Evolutionary conservation across 2,797 vertebrate genomes (phyloP).

Genomic region (Gobio occitaniae): DNA sequence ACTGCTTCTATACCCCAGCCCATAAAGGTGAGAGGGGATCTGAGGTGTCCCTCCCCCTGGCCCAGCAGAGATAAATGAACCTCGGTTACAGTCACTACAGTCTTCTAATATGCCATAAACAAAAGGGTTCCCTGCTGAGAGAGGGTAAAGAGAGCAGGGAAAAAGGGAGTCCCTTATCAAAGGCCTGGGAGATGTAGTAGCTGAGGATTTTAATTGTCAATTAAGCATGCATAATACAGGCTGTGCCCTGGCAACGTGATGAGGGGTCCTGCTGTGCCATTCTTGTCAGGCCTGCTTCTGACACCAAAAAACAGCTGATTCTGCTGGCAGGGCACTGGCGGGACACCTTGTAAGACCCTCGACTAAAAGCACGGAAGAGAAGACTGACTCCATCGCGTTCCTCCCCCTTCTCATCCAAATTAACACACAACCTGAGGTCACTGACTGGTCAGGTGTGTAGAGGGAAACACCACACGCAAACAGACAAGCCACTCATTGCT

Average conservation of each 20-base stretch:
- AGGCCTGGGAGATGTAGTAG: slow-evolving; percentile 85
- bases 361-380: slow-evolving; percentile 70
- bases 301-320: slow-evolving; percentile 98
- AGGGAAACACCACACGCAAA: slow-evolving; percentile 70
- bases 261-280: slow-evolving; percentile 85
- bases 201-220: slow-evolving; percentile 95
- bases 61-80: slow-evolving; percentile 90
- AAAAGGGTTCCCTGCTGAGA: slow-evolving; percentile 86
- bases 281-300: slow-evolving; percentile 85
- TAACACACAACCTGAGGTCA: slow-evolving; percentile 84
- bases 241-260: slow-evolving; percentile 91
- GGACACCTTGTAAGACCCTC: slow-evolving; percentile 92
- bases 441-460: slow-evolving; percentile 85
- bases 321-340: slow-evolving; percentile 88
- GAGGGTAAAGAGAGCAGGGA: slow-evolving; percentile 82
- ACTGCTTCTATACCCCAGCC: slow-evolving; percentile 69
- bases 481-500: slow-evolving; percentile 66
- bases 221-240: slow-evolving; percentile 96
- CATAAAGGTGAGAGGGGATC: slow-evolving; percentile 77
- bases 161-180: slow-evolving; percentile 89
- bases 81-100: slow-evolving; percentile 87
- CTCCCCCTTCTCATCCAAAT: slow-evolving; percentile 42
- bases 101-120: slow-evolving; percentile 90
- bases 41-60: slow-evolving; percentile 79
- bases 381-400: slow-evolving; percentile 60